Evolutionary conservation across 2,797 vertebrate species (phyloP), one percentile per base, ranked within the genome.

Genomic region (Gallinago nigripennis): DNA sequence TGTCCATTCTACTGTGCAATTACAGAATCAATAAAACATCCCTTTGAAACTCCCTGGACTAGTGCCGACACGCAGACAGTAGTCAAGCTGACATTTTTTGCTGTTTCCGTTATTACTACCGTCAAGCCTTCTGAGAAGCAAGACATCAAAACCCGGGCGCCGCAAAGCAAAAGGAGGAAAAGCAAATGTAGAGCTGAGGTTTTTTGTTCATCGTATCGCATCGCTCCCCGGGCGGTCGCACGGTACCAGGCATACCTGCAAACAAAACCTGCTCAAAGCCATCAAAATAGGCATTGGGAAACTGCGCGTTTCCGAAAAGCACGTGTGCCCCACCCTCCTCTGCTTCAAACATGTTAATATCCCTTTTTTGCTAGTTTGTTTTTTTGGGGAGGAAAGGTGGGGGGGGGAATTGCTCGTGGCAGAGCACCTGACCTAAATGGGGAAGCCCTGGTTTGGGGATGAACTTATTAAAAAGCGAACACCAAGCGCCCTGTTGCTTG

Each of bases 1-100:
- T 97, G 98, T 98, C 98, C 98, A 97, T 98, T 97, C 97, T 97
- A 96, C 98, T 96, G 96, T 95, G 97, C 98, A 97, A 97, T 98
- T 97, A 98, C 98, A 98, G 97, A 98, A 98, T 97, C 98, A 98
- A 98, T 98, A 98, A 99, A 99, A 98, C 97, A 98, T 98, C 98
- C 97, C 98, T 98, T 98, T 99, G 98, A 98, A 98, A 99, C 97
- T 97, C 97, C 98, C 97, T 95, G 96, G 98, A 98, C 98, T 97
- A 98, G 98, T 98, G 98, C 98, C 94, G 94, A 98, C 98, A 98
- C 35, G 98, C 98, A 97, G 91, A 96, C 96, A 97, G 98, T 96
- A 98, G 98, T 98, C 95, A 95, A 80, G 97, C 96, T 97, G 96
- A 97, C 97, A 77, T 97, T 96, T 95, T 97, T 93, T 96, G 94